phyloP scores from a whole-genome alignment of 2,113 vertebrate genomes.

The Dermatemys mawii region DNA sequence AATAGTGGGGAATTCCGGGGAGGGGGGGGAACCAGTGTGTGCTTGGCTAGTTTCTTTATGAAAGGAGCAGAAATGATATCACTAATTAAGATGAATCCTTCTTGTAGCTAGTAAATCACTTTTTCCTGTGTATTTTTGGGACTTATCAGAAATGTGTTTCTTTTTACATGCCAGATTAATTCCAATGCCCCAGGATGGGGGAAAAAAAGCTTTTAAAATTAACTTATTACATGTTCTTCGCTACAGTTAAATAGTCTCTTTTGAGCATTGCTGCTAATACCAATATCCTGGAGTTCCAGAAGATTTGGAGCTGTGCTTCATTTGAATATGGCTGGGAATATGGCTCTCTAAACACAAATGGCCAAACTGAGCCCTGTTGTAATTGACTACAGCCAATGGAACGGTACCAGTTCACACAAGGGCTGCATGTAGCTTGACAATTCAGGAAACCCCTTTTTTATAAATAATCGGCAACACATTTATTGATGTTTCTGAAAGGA shows the following conservation, averaged over 20 bases:
- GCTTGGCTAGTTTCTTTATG: neutral
- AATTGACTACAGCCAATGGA: neutral
- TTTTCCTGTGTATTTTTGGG: neutral
- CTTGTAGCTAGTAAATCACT: neutral
- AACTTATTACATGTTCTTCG: neutral
- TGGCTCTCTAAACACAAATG: neutral
- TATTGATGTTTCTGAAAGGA: neutral
- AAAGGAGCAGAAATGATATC: neutral
- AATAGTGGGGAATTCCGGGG: neutral
- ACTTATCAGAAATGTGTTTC: neutral
- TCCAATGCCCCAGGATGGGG: neutral
- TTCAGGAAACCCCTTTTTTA: rapidly evolving
- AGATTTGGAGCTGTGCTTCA: neutral
- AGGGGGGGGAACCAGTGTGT: neutral
- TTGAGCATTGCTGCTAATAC: neutral
- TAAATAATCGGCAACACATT: slow-evolving; percentile 7
- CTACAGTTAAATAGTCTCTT: neutral
- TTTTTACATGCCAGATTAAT: neutral
- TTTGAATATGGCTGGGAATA: slow-evolving; percentile 17
- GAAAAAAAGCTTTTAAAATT: neutral
- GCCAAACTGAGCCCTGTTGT: neutral
- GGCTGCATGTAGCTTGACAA: neutral
- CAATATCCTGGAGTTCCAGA: neutral
- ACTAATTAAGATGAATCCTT: neutral
- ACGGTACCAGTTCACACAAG: neutral